Conservation (phyloP, 2,888 invertebrate genomes). For the Perithous albicinctus region DNA sequence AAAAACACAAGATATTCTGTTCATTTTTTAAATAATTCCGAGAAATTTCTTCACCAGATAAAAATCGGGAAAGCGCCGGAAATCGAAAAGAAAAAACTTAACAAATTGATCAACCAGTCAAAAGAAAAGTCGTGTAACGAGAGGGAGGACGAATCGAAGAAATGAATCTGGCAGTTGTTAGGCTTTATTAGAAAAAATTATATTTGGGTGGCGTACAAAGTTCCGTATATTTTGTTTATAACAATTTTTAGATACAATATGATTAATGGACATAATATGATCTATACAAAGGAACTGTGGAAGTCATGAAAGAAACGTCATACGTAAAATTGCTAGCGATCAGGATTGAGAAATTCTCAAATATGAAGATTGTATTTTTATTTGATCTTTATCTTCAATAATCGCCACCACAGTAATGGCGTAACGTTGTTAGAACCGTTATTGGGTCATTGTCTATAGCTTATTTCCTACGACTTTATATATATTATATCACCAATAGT, state of each 20-base stretch:
- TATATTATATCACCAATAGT: slow-evolving; percentile 41
- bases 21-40: no score
- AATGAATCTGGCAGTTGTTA: slow-evolving; percentile 25
- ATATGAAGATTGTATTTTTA: slow-evolving; percentile 4
- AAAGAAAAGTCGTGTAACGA: slow-evolving; percentile 21
- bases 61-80: no score
- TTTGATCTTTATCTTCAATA: background rate
- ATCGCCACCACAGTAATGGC: slow-evolving; percentile 23
- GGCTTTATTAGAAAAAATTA: slow-evolving; percentile 75
- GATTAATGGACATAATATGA: slow-evolving; percentile 53
- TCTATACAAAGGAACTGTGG: slow-evolving; percentile 66
- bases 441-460: slow-evolving; percentile 34
- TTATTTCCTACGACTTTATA: background rate
- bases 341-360: slow-evolving; percentile 21
- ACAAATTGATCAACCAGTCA: background rate
- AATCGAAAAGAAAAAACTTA: background rate
- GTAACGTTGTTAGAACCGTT: slow-evolving; percentile 36
- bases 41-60: no score
- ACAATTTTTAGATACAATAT: slow-evolving; percentile 41
- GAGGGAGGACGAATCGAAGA: slow-evolving; percentile 33
- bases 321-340: slow-evolving; percentile 43
- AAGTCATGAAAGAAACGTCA: slow-evolving; percentile 61
- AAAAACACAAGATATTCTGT: no score
- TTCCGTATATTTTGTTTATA: slow-evolving; percentile 48
- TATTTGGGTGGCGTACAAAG: slow-evolving; percentile 74